phyloP scores from a whole-genome alignment of 2,888 invertebrate genomes.

The Argyra leucocephala region DNA sequence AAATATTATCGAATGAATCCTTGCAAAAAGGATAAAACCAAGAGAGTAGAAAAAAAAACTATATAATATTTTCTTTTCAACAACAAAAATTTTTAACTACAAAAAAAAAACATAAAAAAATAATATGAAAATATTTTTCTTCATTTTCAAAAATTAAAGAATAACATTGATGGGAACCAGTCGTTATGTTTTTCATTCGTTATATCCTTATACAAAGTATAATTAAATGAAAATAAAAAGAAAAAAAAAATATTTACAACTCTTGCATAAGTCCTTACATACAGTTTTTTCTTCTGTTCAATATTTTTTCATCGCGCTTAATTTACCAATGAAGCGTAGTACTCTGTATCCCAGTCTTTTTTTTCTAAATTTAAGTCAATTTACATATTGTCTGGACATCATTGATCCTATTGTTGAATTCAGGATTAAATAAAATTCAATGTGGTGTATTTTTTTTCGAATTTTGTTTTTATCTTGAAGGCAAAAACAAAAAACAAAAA shows the following conservation, averaged over 20 bases:
- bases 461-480: background rate
- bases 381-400: constrained; percentile 6
- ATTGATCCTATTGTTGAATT: constrained; percentile 1
- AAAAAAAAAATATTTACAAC: no score
- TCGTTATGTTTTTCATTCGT: background rate
- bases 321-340: background rate
- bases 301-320: background rate
- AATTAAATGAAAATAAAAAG: background rate
- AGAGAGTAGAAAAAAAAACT: no score
- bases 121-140: background rate
- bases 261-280: no score
- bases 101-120: background rate
- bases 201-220: background rate
- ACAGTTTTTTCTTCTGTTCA: background rate
- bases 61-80: background rate
- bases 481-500: no score
- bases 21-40: no score
- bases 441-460: background rate
- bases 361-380: background rate
- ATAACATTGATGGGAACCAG: background rate
- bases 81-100: background rate
- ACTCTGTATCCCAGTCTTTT: background rate
- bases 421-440: background rate
- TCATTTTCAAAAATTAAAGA: background rate
- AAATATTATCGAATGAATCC: no score